phyloP scores from a whole-genome alignment of 37 sponge, comb jelly and placozoan genomes.

The Theonella swinhoei region DNA sequence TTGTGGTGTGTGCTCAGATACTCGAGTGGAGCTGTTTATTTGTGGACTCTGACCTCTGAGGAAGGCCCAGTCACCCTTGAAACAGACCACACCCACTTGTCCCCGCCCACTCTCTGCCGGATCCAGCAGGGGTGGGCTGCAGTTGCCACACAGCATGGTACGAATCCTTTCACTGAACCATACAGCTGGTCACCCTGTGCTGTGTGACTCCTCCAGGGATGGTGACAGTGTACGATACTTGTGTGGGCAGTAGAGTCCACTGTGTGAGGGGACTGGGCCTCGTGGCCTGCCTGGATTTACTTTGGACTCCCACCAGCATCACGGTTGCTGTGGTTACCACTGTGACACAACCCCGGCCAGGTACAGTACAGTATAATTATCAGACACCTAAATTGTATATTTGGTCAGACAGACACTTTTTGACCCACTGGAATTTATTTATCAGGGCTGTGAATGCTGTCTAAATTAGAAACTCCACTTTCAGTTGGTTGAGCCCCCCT shows the following conservation, averaged over 20 bases:
- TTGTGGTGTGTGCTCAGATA: no score
- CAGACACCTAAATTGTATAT: no score
- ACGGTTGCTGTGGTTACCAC: not conserved
- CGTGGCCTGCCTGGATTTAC: constrained; percentile 22
- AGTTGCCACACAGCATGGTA: constrained; percentile 20
- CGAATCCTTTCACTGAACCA: no score
- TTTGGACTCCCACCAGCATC: not conserved
- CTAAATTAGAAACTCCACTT: no score
- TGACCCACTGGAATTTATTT: no score
- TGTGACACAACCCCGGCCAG: not conserved
- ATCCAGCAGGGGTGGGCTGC: constrained; percentile 5
- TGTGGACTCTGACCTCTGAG: constrained; percentile 61
- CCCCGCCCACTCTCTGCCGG: constrained; percentile 20
- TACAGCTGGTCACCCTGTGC: not conserved
- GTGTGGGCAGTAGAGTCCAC: constrained; percentile 1
- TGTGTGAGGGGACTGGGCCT: constrained; percentile 6
- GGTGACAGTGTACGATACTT: constrained; percentile 21
- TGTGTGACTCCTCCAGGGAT: constrained; percentile 5
- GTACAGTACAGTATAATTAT: no score
- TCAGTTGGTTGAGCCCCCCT: no score
- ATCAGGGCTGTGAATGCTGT: no score
- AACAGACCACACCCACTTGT: not conserved
- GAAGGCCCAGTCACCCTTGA: constrained; percentile 21
- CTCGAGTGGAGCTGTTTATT: constrained; percentile 56
- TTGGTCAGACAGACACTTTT: no score